phyloP scores from a whole-genome alignment of 2,888 invertebrate genomes.

The Diogma glabrata region DNA sequence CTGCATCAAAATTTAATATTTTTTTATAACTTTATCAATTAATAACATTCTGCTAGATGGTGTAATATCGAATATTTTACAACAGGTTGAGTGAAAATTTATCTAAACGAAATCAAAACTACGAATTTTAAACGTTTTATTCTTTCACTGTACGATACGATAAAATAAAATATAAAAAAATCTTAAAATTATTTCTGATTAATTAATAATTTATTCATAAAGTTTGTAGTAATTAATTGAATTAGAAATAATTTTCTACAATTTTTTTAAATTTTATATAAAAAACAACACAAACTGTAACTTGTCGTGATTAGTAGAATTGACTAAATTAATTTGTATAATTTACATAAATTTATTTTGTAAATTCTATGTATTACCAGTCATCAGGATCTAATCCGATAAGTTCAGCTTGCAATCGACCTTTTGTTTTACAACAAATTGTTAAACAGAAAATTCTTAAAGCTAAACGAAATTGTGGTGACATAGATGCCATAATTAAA shows the following conservation, averaged over 20 bases:
- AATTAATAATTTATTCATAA: slow-evolving; percentile 4
- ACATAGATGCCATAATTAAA: slow-evolving; percentile 76
- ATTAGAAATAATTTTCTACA: slow-evolving; percentile 5
- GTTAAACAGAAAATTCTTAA: slow-evolving; percentile 79
- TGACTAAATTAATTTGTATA: slow-evolving; percentile 8
- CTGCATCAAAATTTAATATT: too few relatives aligned
- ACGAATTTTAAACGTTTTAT: too few relatives aligned
- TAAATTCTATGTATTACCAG: slow-evolving; percentile 33
- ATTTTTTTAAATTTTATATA: too few relatives aligned
- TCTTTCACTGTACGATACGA: too few relatives aligned
- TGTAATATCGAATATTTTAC: too few relatives aligned
- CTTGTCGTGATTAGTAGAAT: slow-evolving; percentile 5
- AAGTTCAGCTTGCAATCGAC: slow-evolving; percentile 72
- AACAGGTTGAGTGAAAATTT: too few relatives aligned
- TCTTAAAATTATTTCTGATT: too few relatives aligned
- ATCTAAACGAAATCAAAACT: too few relatives aligned
- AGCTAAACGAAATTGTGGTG: slow-evolving; percentile 86
- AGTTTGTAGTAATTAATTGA: slow-evolving; percentile 5
- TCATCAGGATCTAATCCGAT: slow-evolving; percentile 80
- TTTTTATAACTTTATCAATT: too few relatives aligned
- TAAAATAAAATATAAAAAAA: too few relatives aligned
- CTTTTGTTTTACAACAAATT: slow-evolving; percentile 76
- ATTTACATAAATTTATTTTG: slow-evolving; percentile 1
- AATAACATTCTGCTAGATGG: too few relatives aligned
- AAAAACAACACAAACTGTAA: slow-evolving; percentile 7